phyloP scores from a whole-genome alignment of 2,113 vertebrate species.

The Calonectris borealis region DNA sequence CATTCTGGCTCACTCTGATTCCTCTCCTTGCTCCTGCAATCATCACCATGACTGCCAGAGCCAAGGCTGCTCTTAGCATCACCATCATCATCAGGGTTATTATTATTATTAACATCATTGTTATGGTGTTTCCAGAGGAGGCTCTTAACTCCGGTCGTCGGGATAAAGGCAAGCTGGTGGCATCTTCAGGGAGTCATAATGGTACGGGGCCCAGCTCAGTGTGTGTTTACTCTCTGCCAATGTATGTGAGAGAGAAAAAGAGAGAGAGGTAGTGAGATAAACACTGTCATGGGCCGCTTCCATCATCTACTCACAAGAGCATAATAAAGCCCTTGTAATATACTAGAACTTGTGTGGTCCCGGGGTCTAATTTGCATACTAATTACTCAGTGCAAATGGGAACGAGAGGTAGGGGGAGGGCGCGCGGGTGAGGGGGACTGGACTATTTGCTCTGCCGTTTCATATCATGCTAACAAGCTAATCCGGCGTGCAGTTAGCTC shows the following conservation, averaged over 20 bases:
- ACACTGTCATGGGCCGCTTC: conserved; percentile 85
- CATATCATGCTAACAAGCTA: conserved; percentile 94
- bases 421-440: conserved; percentile 72
- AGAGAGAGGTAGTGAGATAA: conserved; percentile 82
- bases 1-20: conserved; percentile 1
- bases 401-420: conserved; percentile 75
- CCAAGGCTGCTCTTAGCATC: conserved; percentile 41
- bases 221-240: conserved; percentile 72
- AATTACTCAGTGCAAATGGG: conserved; percentile 99
- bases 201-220: conserved; percentile 48
- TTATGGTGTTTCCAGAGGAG: conserved; percentile 63
- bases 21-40: conserved; percentile 24
- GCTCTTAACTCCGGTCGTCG: conserved; percentile 51
- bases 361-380: conserved; percentile 98
- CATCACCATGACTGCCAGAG: conserved; percentile 41
- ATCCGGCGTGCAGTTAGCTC: conserved; percentile 86
- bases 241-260: conserved; percentile 54
- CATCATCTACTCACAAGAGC: conserved; percentile 88
- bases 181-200: conserved; percentile 71
- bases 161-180: conserved; percentile 69
- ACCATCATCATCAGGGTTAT: conserved; percentile 54
- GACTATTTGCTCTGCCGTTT: conserved; percentile 87
- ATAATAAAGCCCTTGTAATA: conserved; percentile 99
- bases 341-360: conserved; percentile 98
- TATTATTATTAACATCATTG: conserved; percentile 72